Evolutionary conservation across 2,888 invertebrate species (phyloP).

Genomic region (Dastarcus helophoroides): DNA sequence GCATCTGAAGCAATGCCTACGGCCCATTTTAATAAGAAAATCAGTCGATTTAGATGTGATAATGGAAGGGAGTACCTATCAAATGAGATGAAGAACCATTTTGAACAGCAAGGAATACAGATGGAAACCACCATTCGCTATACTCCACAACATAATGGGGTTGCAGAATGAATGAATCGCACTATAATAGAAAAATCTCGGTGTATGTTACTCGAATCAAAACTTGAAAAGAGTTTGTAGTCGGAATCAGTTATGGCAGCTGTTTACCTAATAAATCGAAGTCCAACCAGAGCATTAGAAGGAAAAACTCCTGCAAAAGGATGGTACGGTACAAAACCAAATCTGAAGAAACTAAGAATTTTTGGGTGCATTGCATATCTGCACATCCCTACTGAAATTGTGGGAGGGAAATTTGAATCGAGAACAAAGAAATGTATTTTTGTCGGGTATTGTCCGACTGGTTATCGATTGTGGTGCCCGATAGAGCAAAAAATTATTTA

Average conservation of each 20-base stretch:
- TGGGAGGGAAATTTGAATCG: slow-evolving; percentile 10
- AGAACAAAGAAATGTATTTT: slow-evolving; percentile 7
- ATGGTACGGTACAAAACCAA: slow-evolving; percentile 25
- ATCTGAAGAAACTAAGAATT: slow-evolving; percentile 21
- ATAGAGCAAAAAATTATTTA: slow-evolving; percentile 10
- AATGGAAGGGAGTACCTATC: slow-evolving; percentile 26
- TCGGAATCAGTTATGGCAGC: slow-evolving; percentile 26
- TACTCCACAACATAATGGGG: slow-evolving; percentile 18
- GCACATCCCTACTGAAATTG: slow-evolving; percentile 6
- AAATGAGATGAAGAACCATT: slow-evolving; percentile 21
- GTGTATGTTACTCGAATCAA: slow-evolving; percentile 22
- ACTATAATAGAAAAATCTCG: slow-evolving; percentile 29
- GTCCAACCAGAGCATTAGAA: slow-evolving; percentile 24
- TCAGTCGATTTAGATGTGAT: slow-evolving; percentile 15
- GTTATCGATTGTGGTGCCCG: slow-evolving; percentile 17
- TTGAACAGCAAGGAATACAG: slow-evolving; percentile 13
- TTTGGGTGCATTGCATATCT: slow-evolving; percentile 20
- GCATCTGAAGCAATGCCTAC: slow-evolving; percentile 21
- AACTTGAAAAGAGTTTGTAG: slow-evolving; percentile 26
- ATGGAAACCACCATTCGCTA: slow-evolving; percentile 22
- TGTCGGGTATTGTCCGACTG: slow-evolving; percentile 13
- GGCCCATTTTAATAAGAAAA: slow-evolving; percentile 2
- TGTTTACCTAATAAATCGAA: slow-evolving; percentile 25
- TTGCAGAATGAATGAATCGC: no score
- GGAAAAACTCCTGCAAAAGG: slow-evolving; percentile 27